Evolutionary conservation across 2,113 vertebrate species (phyloP).

Genomic region (Cervus canadensis): DNA sequence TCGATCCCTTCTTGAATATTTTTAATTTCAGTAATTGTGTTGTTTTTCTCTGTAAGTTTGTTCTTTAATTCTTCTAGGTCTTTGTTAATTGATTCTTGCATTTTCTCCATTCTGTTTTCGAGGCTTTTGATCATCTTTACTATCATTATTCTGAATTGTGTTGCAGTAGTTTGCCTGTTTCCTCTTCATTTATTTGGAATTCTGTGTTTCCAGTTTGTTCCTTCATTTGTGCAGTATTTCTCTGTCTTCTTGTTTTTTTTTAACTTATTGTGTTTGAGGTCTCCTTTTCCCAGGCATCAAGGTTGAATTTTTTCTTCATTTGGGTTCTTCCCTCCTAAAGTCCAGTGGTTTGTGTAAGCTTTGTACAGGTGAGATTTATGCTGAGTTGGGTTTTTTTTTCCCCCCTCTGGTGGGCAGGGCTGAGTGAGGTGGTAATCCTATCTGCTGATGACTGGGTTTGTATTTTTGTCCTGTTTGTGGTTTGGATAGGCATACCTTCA

Average conservation of each 20-base stretch:
- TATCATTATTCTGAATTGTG: not conserved
- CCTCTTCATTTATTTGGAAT: not conserved
- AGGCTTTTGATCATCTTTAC: not conserved
- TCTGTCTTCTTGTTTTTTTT: not conserved
- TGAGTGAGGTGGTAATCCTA: not conserved
- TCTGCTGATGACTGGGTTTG: not conserved
- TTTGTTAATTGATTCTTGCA: not conserved
- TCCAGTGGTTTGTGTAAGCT: not conserved
- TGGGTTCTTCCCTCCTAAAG: not conserved
- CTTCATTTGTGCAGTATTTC: not conserved
- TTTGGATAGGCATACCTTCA: not conserved
- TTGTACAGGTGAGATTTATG: not conserved
- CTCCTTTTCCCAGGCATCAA: not conserved
- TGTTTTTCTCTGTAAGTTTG: not conserved
- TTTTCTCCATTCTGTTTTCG: not conserved
- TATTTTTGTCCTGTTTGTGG: not conserved
- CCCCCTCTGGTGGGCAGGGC: not conserved
- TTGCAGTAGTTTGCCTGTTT: not conserved
- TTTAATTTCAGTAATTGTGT: not conserved
- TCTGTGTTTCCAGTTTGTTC: not conserved
- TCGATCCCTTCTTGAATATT: not conserved
- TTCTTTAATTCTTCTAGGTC: not conserved
- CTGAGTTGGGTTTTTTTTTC: not conserved
- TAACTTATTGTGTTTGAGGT: not conserved
- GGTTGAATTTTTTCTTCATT: not conserved